These are phyloP conservation scores for Apodemia zela DNA, from an alignment of 2,888 invertebrate genomes.

Conservation along the genomic window DNA sequence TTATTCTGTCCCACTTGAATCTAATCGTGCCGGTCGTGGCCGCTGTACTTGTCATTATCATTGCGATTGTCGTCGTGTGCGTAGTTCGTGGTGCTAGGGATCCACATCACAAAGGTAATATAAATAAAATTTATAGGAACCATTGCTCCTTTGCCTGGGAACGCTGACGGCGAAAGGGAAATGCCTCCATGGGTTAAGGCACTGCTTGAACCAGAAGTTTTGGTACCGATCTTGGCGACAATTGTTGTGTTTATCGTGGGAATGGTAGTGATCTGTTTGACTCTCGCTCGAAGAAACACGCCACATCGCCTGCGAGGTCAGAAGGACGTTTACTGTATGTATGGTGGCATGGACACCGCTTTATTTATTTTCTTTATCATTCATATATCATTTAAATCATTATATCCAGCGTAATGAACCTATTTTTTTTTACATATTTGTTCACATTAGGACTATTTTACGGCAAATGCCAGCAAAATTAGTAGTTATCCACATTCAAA, in stretches of 20 bases:
- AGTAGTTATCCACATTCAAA: background rate
- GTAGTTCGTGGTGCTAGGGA: slow-evolving; percentile 92
- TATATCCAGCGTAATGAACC: background rate
- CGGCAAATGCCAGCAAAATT: background rate
- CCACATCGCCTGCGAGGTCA: slow-evolving; percentile 91
- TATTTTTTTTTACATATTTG: background rate
- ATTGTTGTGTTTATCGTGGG: slow-evolving; percentile 94
- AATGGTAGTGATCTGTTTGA: slow-evolving; percentile 94
- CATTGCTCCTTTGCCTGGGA: slow-evolving; percentile 87
- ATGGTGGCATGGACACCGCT: slow-evolving; percentile 71
- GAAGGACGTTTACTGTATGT: slow-evolving; percentile 89
- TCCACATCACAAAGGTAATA: slow-evolving; percentile 90
- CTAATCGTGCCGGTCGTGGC: slow-evolving; percentile 96
- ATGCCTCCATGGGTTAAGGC: slow-evolving; percentile 88
- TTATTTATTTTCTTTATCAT: slow-evolving; percentile 37
- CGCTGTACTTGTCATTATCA: slow-evolving; percentile 94
- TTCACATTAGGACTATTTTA: background rate
- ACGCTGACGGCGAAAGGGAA: slow-evolving; percentile 75
- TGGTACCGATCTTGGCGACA: slow-evolving; percentile 94
- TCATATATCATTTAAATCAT: slow-evolving; percentile 8
- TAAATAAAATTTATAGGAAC: slow-evolving; percentile 81
- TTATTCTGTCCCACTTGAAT: slow-evolving; percentile 94
- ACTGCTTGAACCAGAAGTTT: slow-evolving; percentile 93
- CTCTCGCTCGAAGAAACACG: slow-evolving; percentile 90
- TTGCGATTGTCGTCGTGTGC: slow-evolving; percentile 96